Conservation (phyloP, 2,113 vertebrate species). For the Hirundichthys speculiger region DNA sequence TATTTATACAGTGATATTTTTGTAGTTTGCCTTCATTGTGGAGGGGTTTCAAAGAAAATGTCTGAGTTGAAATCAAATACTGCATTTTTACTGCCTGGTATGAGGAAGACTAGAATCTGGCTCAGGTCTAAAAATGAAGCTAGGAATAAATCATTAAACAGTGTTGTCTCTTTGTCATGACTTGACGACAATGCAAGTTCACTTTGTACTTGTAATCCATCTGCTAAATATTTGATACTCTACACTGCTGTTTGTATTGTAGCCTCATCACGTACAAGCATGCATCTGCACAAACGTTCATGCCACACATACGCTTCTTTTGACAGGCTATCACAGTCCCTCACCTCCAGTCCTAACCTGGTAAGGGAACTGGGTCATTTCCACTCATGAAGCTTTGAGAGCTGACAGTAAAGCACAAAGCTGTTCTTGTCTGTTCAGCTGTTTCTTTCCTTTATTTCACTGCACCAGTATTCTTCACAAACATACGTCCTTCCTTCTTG, state of each 20-base stretch:
- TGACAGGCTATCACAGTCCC: constrained; percentile 32
- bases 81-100: not conserved
- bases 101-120: not conserved
- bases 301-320: not conserved
- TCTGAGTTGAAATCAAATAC: not conserved
- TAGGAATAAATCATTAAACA: constrained; percentile 52
- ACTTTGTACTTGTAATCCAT: constrained; percentile 67
- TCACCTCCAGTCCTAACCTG: constrained; percentile 35
- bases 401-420: constrained; percentile 27
- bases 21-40: constrained; percentile 25
- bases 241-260: constrained; percentile 43
- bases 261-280: not conserved
- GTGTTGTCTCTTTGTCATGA: constrained; percentile 48
- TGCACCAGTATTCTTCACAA: not conserved
- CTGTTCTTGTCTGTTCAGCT: constrained; percentile 19
- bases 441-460: not conserved
- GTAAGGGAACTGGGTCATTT: constrained; percentile 47
- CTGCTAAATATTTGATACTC: constrained; percentile 69
- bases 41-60: not conserved
- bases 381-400: constrained; percentile 54
- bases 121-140: constrained; percentile 10
- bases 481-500: not conserved
- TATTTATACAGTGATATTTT: not conserved
- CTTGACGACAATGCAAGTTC: constrained; percentile 42
- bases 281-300: constrained; percentile 10